Conservation (phyloP, 2,888 invertebrate species). For the Bruchidius siliquastri region DNA sequence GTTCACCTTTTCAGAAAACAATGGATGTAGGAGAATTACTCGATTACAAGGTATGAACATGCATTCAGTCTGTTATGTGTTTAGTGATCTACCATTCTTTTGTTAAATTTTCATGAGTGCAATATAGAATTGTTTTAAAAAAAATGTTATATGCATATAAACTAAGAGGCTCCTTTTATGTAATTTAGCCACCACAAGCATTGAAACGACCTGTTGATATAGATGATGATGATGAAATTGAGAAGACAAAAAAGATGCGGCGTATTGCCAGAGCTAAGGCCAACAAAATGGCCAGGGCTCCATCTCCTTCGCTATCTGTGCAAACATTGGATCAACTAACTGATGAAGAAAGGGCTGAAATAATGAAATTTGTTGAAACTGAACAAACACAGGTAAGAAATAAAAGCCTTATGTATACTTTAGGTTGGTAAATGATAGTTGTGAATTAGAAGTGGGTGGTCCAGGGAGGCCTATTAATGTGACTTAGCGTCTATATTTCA, state of each 20-base stretch:
- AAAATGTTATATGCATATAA: too few relatives aligned
- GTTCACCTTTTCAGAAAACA: conserved; percentile 4
- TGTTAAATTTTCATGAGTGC: too few relatives aligned
- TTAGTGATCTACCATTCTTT: too few relatives aligned
- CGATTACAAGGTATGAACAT: conserved; percentile 51
- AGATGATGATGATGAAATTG: conserved; percentile 64
- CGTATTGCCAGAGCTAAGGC: conserved; percentile 54
- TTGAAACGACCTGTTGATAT: conserved; percentile 63
- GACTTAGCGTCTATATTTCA: too few relatives aligned
- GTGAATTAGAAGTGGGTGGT: too few relatives aligned
- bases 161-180: not conserved
- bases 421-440: too few relatives aligned
- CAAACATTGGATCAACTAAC: conserved; percentile 53
- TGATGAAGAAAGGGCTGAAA: conserved; percentile 74
- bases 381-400: conserved; percentile 66
- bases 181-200: conserved; percentile 70
- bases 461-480: too few relatives aligned
- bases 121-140: too few relatives aligned
- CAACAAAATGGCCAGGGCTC: conserved; percentile 49
- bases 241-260: conserved; percentile 60
- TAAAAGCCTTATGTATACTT: not conserved
- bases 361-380: conserved; percentile 76
- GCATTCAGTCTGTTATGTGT: too few relatives aligned
- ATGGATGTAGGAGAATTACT: conserved; percentile 59
- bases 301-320: conserved; percentile 45